Percentiles rank a stretch among this genome's conserved stretches.
Conservation (phyloP, 2,113 vertebrate genomes). For the Camelus dromedarius region DNA sequence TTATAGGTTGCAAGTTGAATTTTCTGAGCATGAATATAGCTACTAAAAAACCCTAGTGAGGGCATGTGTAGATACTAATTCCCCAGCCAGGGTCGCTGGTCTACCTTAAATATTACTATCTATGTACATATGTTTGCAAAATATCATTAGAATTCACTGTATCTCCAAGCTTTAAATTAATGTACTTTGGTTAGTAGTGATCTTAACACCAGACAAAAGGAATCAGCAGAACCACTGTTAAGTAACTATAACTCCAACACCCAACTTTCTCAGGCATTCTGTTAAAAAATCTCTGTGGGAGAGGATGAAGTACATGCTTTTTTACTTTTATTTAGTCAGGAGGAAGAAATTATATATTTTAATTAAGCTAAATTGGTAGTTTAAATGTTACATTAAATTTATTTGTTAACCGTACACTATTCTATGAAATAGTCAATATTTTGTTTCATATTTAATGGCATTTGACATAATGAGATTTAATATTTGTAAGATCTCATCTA, state of each 20-base stretch:
- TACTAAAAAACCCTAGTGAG: background rate
- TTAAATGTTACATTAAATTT: background rate
- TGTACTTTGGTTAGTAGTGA: background rate
- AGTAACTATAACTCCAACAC: background rate
- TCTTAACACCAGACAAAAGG: background rate
- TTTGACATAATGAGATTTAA: background rate
- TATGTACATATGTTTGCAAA: background rate
- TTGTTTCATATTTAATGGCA: background rate
- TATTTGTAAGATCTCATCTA: background rate
- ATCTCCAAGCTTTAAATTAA: conserved; percentile 47
- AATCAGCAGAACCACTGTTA: background rate
- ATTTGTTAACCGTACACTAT: background rate
- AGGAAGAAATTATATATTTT: conserved; percentile 32
- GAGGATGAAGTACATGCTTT: background rate
- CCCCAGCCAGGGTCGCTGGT: background rate
- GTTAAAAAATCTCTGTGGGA: background rate
- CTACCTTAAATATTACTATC: conserved; percentile 50
- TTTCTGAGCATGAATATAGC: conserved; percentile 2
- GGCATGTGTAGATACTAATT: background rate
- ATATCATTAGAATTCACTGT: conserved; percentile 16
- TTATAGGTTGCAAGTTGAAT: background rate
- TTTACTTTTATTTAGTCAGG: background rate
- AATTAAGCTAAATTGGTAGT: background rate
- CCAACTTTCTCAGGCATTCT: background rate
- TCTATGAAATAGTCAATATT: conserved; percentile 19